Base-by-base conservation (phyloP, 2,888 invertebrate genomes). In the Drosophila imparisetae region DNA sequence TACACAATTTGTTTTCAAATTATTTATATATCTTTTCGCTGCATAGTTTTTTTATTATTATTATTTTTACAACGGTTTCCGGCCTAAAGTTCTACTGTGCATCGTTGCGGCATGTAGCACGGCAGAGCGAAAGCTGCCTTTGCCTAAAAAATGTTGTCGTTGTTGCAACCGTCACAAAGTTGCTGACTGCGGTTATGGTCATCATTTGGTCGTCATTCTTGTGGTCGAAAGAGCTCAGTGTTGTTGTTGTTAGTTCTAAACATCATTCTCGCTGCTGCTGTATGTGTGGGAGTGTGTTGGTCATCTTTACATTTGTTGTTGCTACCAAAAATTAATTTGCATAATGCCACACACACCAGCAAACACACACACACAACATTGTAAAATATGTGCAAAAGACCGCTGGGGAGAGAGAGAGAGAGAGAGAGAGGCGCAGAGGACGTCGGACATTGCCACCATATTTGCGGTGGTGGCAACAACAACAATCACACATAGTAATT, bases 151-250 rank as follows among this genome's bases (percentile, higher is more conserved):
- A 69, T 52, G 50, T 15, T 66, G 50, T 10, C 74, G 75, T 61
- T 86, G 81, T 67, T 80, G 77, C 86, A 86, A 81, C 72, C 75
- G 80, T 87, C 75, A 78, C 80, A 89, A 84, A 86, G 85, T 84
- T 86, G 89, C 86, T 86, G 87, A 89, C 89, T 86, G 85, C 80
- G 72, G 80, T 88, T 80, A 72, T 75, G 86, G 83, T 77, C 86
- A 83, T 86, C 79, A 86, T 86, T 83, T 86, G 80, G 79, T 79
- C 78, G 84, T 88, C 83, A 89, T 85, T 88, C 68, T 75, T 88
- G 85, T 75, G 89, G 89, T 74, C 57, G 52, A 18, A 48, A 55
- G 49, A 40, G 58, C 57, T 64, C 52, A 53, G 59, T 54, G 58
- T 64, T 71, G 61, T 62, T 68, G 65, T 61, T 70, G 69, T 66